Conservation (phyloP, 1,140 invertebrate species). For the Amyelois transitella region DNA sequence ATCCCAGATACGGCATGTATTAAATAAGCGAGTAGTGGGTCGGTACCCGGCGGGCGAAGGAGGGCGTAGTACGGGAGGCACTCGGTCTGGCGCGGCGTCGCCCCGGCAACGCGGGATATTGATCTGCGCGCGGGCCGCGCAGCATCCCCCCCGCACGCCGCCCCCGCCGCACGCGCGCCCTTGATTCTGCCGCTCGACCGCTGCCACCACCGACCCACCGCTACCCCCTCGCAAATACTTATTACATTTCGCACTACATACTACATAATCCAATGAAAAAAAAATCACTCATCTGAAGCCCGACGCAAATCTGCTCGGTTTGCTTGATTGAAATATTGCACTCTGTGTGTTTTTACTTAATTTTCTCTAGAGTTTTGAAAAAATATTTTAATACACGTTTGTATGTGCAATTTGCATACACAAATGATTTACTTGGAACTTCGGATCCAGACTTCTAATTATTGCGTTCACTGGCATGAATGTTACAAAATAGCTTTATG, state of each 20-base stretch:
- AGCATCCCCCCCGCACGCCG: slow-evolving; percentile 11
- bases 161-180: slow-evolving; percentile 38
- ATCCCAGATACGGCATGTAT: slow-evolving; percentile 69
- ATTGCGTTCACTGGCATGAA: not conserved
- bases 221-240: slow-evolving; percentile 60
- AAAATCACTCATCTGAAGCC: slow-evolving; percentile 50
- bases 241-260: slow-evolving; percentile 70
- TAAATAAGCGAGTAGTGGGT: slow-evolving; percentile 70
- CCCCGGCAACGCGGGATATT: slow-evolving; percentile 69
- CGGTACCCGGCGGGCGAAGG: slow-evolving; percentile 18
- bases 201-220: slow-evolving; percentile 29
- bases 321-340: not conserved
- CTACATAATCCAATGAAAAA: slow-evolving; percentile 67
- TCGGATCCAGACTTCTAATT: not conserved
- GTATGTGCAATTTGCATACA: too few species aligned
- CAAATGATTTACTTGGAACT: too few species aligned
- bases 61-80: slow-evolving; percentile 64
- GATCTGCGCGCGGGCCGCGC: slow-evolving; percentile 44
- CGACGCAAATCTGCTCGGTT: not conserved
- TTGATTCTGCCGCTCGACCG: slow-evolving; percentile 56
- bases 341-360: not conserved
- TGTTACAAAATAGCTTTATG: slow-evolving; percentile 3
- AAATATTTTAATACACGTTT: too few species aligned
- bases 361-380: not conserved
- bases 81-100: slow-evolving; percentile 70